Evolutionary conservation across 2,888 invertebrate genomes (phyloP).

Genomic region (Hanleya hanleyi): DNA sequence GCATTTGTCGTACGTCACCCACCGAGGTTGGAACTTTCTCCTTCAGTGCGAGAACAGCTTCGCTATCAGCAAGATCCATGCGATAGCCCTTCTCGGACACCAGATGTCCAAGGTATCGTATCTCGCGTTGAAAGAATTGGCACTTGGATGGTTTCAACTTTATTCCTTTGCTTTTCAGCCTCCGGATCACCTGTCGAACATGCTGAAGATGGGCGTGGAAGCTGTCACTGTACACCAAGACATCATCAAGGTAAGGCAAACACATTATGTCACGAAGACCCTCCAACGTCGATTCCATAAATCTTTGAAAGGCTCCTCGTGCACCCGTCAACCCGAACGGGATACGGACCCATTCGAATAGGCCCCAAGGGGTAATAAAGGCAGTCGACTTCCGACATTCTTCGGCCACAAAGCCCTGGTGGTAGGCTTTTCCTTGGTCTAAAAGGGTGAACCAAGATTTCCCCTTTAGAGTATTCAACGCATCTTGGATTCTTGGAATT

Average conservation of each 20-base stretch:
- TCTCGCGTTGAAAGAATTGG: neutral
- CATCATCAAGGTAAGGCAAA: constrained; percentile 39
- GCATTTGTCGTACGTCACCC: constrained; percentile 4
- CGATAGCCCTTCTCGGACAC: constrained; percentile 8
- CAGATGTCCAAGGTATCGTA: neutral
- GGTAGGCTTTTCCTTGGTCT: constrained; percentile 42
- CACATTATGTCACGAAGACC: constrained; percentile 29
- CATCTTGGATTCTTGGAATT: constrained; percentile 40
- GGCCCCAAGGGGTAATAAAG: constrained; percentile 37
- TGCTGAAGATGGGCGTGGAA: constrained; percentile 11
- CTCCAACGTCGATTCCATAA: constrained; percentile 32
- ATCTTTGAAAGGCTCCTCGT: constrained; percentile 31
- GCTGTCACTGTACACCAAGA: constrained; percentile 32
- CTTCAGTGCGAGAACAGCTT: neutral
- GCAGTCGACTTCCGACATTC: constrained; percentile 31
- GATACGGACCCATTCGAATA: constrained; percentile 36
- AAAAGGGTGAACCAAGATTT: constrained; percentile 34
- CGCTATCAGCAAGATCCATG: constrained; percentile 5
- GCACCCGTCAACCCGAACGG: constrained; percentile 36
- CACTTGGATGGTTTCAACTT: neutral
- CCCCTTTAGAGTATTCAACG: constrained; percentile 32
- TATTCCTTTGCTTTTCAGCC: neutral
- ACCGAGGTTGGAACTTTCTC: neutral
- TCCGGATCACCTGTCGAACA: neutral
- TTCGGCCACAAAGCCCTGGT: constrained; percentile 37